Percentiles rank a stretch among this genome's conserved stretches.
Conservation (phyloP, 2,113 vertebrate genomes). For the Brachionichthys hirsutus region DNA sequence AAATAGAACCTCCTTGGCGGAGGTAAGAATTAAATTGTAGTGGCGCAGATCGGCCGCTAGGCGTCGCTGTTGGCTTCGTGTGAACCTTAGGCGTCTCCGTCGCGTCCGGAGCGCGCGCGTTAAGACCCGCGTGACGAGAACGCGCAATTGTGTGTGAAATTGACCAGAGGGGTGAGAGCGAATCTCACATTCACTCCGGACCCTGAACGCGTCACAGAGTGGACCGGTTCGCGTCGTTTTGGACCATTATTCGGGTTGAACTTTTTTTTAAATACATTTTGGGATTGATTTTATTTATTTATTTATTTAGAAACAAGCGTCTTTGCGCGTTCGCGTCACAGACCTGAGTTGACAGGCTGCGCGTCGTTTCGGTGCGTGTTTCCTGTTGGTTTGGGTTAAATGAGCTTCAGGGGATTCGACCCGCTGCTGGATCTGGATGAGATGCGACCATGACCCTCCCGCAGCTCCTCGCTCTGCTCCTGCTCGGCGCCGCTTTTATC, state of each 20-base stretch:
- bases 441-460: constrained; percentile 43
- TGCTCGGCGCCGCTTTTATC: constrained; percentile 31
- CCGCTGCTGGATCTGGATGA: constrained; percentile 14
- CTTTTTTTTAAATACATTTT: no score
- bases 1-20: no score
- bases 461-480: constrained; percentile 36
- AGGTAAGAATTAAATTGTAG: no score
- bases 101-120: constrained; percentile 21
- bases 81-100: neutral
- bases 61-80: constrained; percentile 29
- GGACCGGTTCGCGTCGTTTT: no score
- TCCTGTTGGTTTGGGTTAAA: constrained; percentile 8
- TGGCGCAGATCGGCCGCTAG: neutral
- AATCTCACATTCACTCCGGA: neutral
- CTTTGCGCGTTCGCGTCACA: no score
- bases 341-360: no score
- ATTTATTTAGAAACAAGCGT: no score
- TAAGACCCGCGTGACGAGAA: neutral
- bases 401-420: constrained; percentile 9
- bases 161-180: neutral
- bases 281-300: no score
- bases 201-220: neutral
- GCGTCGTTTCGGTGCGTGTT: neutral
- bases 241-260: no score
- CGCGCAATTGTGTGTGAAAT: constrained; percentile 5